Evolutionary conservation across 2,888 invertebrate genomes (phyloP), one percentile per base, ranked within the genome.

Genomic region (Cinara cedri): DNA sequence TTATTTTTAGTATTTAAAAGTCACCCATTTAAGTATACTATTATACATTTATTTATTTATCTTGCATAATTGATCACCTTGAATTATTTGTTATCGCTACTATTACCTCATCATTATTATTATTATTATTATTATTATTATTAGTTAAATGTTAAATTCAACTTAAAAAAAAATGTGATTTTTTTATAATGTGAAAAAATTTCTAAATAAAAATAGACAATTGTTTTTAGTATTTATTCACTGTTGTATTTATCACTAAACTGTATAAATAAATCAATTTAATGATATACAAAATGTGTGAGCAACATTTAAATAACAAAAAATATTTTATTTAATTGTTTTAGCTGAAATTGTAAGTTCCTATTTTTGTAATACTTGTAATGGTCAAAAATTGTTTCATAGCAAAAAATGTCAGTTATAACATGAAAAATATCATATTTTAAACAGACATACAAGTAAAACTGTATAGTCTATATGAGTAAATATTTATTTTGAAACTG

Each of bases 11-110:
- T 71, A n/a, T 42, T 74, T 75, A 16, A 63, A 63, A 65, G 44
- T 75, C 63, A 54, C 51, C 8, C 24, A 19, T 63, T 14, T 60
- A 34, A 57, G 34, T 34, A 4, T 4, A 34, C 6, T 44, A 63
- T 70, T 54, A 54, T 55, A 9, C 26, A 26, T 68, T 11, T 49
- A 63, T 63, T 72, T 21, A 63, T 74, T 21, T 75, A 65, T 42
- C n/a, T 54, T 54, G 44, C 24, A 54, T 65, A 54, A 54, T 65
- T 65, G 42, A 34, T 74, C 63, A 54, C 63, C n/a, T 24, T 54
- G 21, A 63, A 19, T 74, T 63, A 63, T 62, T 26, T 44, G 1
- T 65, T 44, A 65, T 44, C 44, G 21, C 4, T 60, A 34, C 34
- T 34, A 4, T 34, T 34, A 34, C 9, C 4, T 63, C 1, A 49